Percentiles rank a stretch among this genome's conserved stretches.
Conservation (phyloP, 2,888 invertebrate species). For the Latheticus oryzae region DNA sequence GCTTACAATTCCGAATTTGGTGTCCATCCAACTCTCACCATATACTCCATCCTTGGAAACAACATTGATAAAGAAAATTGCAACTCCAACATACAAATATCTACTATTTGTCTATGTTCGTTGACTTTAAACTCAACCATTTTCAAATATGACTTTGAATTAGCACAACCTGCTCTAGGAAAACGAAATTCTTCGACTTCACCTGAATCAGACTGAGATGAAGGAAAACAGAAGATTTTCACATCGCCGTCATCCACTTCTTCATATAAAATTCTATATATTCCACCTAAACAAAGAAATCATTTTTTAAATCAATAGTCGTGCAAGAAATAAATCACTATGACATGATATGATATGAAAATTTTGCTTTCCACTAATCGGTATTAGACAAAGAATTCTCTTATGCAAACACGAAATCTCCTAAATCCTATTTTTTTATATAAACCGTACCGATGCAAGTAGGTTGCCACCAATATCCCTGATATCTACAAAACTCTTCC, state of each 20-base stretch:
- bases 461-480: slow-evolving; percentile 99
- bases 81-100: slow-evolving; percentile 81
- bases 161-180: slow-evolving; percentile 88
- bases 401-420: too few relatives aligned
- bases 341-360: too few relatives aligned
- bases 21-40: slow-evolving; percentile 96
- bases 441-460: slow-evolving; percentile 71
- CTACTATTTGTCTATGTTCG: slow-evolving; percentile 75
- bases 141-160: slow-evolving; percentile 90
- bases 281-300: slow-evolving; percentile 69
- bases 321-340: too few relatives aligned
- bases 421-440: too few relatives aligned
- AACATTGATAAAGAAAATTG: slow-evolving; percentile 81
- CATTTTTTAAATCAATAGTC: too few relatives aligned
- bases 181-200: slow-evolving; percentile 90
- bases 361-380: too few relatives aligned
- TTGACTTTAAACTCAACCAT: slow-evolving; percentile 82
- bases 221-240: slow-evolving; percentile 89
- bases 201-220: slow-evolving; percentile 81
- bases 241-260: slow-evolving; percentile 92
- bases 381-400: too few relatives aligned
- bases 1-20: slow-evolving; percentile 89
- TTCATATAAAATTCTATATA: slow-evolving; percentile 86
- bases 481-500: slow-evolving; percentile 96
- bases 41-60: slow-evolving; percentile 95